These are phyloP conservation scores for Caenorhabditis uteleia DNA, from an alignment of 2,888 invertebrate species.

Conservation along the genomic window DNA sequence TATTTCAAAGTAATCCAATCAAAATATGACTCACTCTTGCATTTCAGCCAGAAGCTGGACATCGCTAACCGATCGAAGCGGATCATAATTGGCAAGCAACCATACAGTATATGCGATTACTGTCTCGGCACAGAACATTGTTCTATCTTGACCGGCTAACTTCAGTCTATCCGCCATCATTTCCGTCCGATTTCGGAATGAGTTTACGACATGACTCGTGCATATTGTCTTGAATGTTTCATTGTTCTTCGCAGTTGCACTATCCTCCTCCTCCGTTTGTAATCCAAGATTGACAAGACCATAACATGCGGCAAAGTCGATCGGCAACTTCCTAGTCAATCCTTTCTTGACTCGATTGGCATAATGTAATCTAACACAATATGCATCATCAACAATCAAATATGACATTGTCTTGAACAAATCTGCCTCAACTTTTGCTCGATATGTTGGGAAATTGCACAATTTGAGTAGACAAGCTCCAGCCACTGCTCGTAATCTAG, in stretches of 20 bases:
- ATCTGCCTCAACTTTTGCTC: constrained; percentile 12
- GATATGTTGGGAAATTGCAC: constrained; percentile 2
- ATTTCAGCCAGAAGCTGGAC: constrained; percentile 14
- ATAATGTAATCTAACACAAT: constrained; percentile 20
- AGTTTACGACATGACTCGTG: constrained; percentile 1
- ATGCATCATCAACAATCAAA: constrained; percentile 19
- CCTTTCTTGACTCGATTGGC: constrained; percentile 12
- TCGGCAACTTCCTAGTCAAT: constrained; percentile 8
- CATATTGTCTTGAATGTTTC: constrained; percentile 14
- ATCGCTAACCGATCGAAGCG: constrained; percentile 5
- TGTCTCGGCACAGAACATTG: constrained; percentile 15
- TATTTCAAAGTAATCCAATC: not conserved
- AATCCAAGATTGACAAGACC: constrained; percentile 15
- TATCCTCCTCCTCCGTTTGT: constrained; percentile 16
- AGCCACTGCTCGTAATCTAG: constrained; percentile 22
- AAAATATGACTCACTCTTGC: constrained; percentile 26
- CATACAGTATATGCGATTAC: constrained; percentile 29
- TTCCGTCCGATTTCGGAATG: constrained; percentile 14
- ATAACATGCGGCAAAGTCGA: constrained; percentile 36
- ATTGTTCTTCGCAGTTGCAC: constrained; percentile 2
- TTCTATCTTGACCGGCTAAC: constrained; percentile 2
- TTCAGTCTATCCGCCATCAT: constrained; percentile 6
- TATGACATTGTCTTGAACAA: constrained; percentile 16
- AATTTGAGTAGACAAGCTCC: constrained; percentile 35
- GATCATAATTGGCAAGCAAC: constrained; percentile 17